These are phyloP conservation scores for Emydoidea blandingii DNA, from an alignment of 2,797 vertebrate genomes.

Conservation along the genomic window DNA sequence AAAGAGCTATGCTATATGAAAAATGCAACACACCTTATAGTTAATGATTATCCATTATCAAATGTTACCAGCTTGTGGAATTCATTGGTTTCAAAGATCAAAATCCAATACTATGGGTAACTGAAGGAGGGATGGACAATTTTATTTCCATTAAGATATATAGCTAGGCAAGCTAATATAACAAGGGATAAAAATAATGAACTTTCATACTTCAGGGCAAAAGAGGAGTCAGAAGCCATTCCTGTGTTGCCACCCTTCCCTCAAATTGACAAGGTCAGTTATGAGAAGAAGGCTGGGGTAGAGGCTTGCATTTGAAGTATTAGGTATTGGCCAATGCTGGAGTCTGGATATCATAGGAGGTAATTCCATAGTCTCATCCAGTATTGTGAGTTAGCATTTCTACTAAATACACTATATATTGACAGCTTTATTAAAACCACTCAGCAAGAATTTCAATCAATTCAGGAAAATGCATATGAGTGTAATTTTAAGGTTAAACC, in stretches of 20 bases:
- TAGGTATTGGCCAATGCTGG: not conserved
- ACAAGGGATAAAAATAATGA: conserved; percentile 38
- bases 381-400: not conserved
- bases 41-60: not conserved
- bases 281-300: conserved; percentile 19
- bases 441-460: not conserved
- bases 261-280: conserved; percentile 49
- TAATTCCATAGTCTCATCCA: conserved; percentile 53
- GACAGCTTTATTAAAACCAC: not conserved
- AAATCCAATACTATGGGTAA: not conserved
- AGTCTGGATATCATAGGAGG: not conserved
- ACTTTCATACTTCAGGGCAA: conserved; percentile 39
- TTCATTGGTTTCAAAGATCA: not conserved
- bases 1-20: not conserved
- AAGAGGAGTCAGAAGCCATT: conserved; percentile 50
- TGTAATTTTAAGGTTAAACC: not conserved
- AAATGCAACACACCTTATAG: not conserved
- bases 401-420: conserved; percentile 3
- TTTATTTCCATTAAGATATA: not conserved
- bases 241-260: conserved; percentile 1
- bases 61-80: not conserved
- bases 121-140: not conserved
- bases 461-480: not conserved
- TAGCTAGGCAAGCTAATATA: conserved; percentile 11
- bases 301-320: not conserved